Evolutionary conservation across 2,113 vertebrate genomes (phyloP).

Genomic region (Grammomys surdaster): DNA sequence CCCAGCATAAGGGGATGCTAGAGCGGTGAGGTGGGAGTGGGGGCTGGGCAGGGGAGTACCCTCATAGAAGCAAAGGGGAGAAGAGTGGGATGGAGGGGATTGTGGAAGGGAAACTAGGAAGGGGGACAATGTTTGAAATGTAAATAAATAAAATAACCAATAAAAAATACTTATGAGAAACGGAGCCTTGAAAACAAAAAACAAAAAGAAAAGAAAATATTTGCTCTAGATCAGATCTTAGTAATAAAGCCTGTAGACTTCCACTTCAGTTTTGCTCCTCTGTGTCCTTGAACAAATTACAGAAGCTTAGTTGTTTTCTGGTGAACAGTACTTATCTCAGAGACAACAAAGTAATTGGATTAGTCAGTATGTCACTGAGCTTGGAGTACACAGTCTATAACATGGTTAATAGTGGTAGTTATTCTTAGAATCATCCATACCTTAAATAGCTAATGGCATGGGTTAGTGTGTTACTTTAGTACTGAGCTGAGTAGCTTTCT

Average conservation of each 20-base stretch:
- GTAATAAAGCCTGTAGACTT: slow-evolving; percentile 30
- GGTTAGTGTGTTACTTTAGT: background rate
- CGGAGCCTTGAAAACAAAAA: too few species aligned
- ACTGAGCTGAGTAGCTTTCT: background rate
- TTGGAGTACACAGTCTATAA: background rate
- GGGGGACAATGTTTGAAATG: too few species aligned
- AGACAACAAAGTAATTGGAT: background rate
- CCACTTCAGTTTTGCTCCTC: slow-evolving; percentile 12
- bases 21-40: too few species aligned
- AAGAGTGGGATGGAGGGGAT: too few species aligned
- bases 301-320: background rate
- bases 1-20: too few species aligned
- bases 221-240: slow-evolving; percentile 26
- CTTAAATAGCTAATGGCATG: background rate
- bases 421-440: background rate
- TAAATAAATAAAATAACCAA: too few species aligned
- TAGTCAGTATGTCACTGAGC: slow-evolving; percentile 38
- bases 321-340: background rate
- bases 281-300: slow-evolving; percentile 46
- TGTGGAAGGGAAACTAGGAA: too few species aligned
- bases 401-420: background rate
- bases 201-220: background rate
- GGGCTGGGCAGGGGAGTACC: too few species aligned
- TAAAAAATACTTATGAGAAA: too few species aligned
- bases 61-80: too few species aligned